These are phyloP conservation scores for Spialia ferax DNA, from an alignment of 2,888 invertebrate genomes.

Conservation along the genomic window DNA sequence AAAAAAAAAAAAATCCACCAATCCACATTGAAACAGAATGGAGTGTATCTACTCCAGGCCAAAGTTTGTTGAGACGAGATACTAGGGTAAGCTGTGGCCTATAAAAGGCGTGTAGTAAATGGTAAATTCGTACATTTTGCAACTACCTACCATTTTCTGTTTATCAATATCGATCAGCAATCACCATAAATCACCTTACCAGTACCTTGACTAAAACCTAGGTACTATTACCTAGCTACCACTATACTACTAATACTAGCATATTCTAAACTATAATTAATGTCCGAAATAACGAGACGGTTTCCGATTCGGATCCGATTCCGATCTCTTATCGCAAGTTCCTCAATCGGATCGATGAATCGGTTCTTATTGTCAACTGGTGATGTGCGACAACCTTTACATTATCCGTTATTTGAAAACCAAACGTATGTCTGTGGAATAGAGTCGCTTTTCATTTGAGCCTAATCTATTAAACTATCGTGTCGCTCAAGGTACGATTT, in stretches of 20 bases:
- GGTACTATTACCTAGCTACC: too few species aligned
- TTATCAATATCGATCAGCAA: too few species aligned
- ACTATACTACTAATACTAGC: background rate
- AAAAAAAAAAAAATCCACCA: too few species aligned
- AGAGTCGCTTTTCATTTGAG: background rate
- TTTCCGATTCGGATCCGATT: slow-evolving; percentile 61
- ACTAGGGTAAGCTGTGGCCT: too few species aligned
- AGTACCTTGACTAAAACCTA: too few species aligned
- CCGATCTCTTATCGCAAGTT: slow-evolving; percentile 65
- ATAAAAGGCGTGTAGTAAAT: too few species aligned
- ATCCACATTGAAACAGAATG: too few species aligned
- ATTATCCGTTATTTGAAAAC: background rate
- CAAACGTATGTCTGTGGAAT: background rate
- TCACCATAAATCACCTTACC: too few species aligned
- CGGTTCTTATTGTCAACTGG: slow-evolving; percentile 69
- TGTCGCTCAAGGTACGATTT: background rate
- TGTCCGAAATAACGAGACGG: slow-evolving; percentile 66
- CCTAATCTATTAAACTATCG: background rate
- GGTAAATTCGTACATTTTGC: too few species aligned
- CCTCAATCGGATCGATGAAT: slow-evolving; percentile 71
- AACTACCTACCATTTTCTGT: too few species aligned
- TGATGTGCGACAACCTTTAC: slow-evolving; percentile 58
- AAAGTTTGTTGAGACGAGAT: too few species aligned
- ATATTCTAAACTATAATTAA: slow-evolving; percentile 53
- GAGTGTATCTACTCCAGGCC: too few species aligned